Conservation (phyloP, 53 echinoderm and acorn worm species). For the Actinopyga echinites region DNA sequence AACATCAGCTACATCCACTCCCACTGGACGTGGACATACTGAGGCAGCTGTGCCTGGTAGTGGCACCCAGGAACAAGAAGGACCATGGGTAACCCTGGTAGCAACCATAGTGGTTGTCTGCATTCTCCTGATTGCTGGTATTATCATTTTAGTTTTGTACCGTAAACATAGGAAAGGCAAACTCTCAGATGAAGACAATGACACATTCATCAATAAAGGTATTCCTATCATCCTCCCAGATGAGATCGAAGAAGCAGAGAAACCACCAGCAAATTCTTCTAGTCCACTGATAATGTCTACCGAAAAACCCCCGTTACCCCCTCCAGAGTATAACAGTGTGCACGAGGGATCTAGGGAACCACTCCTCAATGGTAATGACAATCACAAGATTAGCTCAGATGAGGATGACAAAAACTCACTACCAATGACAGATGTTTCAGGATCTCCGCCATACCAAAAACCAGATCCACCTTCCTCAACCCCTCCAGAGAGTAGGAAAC, state of each 20-base stretch:
- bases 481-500: slow-evolving; percentile 85
- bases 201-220: slow-evolving; percentile 98
- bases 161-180: slow-evolving; percentile 96
- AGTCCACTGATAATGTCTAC: slow-evolving; percentile 91
- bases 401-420: slow-evolving; percentile 74
- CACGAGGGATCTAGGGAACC: slow-evolving; percentile 81
- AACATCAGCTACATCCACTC: slow-evolving; percentile 27
- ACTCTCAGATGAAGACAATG: slow-evolving; percentile 95
- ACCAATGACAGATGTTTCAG: slow-evolving; percentile 90
- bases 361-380: slow-evolving; percentile 64
- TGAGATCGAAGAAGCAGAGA: slow-evolving; percentile 90
- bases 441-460: slow-evolving; percentile 87
- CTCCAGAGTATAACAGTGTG: slow-evolving; percentile 81
- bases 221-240: slow-evolving; percentile 98
- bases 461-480: slow-evolving; percentile 89
- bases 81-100: slow-evolving; percentile 78
- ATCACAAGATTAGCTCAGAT: slow-evolving; percentile 44
- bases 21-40: slow-evolving; percentile 37
- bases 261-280: slow-evolving; percentile 75
- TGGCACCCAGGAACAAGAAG: slow-evolving; percentile 50
- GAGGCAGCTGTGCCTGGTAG: slow-evolving; percentile 14
- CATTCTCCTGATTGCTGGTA: slow-evolving; percentile 81
- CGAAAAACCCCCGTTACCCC: slow-evolving; percentile 95
- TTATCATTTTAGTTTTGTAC: slow-evolving; percentile 63
- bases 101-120: slow-evolving; percentile 84